Conservation (phyloP, 2,113 vertebrate genomes). For the Falco punctatus region DNA sequence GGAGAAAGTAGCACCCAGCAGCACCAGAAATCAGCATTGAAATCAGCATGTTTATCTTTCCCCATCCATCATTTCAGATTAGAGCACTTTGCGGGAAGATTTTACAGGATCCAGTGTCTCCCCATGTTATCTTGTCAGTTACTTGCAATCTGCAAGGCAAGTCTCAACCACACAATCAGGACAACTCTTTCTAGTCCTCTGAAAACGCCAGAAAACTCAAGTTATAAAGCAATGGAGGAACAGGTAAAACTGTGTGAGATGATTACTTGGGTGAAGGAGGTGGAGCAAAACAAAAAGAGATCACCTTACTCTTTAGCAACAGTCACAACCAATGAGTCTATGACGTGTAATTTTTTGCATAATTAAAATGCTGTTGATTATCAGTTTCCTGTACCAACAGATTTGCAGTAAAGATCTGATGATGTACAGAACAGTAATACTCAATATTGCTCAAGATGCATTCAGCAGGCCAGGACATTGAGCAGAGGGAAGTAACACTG, state of each 20-base stretch:
- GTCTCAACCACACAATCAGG: neutral
- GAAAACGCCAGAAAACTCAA: neutral
- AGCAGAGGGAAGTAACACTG: neutral
- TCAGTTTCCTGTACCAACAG: neutral
- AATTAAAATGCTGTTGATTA: neutral
- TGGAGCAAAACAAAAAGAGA: neutral
- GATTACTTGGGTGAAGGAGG: neutral
- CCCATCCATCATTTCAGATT: neutral
- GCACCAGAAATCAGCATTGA: neutral
- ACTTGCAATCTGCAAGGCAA: neutral
- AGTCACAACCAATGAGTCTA: neutral
- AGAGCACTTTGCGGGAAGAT: neutral
- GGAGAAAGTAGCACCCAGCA: neutral
- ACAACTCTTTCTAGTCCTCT: neutral
- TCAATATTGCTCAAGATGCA: neutral
- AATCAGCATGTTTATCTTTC: neutral
- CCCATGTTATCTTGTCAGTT: neutral
- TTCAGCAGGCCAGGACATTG: neutral
- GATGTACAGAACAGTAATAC: neutral
- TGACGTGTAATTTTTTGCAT: accelerated
- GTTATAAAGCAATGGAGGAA: neutral
- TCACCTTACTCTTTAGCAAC: neutral
- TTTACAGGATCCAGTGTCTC: neutral
- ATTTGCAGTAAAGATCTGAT: neutral
- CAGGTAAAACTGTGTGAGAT: neutral